phyloP scores from a whole-genome alignment of 2,888 invertebrate species.

The Ephialtes manifestator region DNA sequence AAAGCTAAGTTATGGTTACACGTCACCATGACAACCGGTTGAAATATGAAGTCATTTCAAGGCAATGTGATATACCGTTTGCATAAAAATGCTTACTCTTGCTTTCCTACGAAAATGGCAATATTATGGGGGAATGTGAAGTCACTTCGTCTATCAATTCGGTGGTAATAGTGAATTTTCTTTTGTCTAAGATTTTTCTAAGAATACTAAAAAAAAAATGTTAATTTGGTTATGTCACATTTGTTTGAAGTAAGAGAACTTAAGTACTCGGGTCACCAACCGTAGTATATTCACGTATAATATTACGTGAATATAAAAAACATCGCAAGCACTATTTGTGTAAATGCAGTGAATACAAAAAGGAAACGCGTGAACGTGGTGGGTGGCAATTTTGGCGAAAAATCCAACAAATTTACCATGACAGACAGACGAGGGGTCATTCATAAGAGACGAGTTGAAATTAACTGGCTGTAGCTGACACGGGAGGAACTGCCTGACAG shows the following conservation, averaged over 20 bases:
- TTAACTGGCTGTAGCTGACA: conserved; percentile 73
- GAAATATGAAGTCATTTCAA: neutral
- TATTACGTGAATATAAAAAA: neutral
- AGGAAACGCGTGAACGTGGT: conserved; percentile 41
- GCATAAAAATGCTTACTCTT: neutral
- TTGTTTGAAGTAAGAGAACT: neutral
- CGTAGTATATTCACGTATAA: neutral
- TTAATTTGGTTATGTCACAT: neutral
- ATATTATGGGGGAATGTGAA: neutral
- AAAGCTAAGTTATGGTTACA: neutral
- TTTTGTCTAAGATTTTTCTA: neutral
- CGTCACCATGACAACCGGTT: neutral
- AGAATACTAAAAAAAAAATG: no score
- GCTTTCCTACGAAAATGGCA: neutral
- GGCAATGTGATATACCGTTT: neutral
- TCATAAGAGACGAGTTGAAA: conserved; percentile 72
- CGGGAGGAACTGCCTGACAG: conserved; percentile 70
- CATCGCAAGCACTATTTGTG: neutral
- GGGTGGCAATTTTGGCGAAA: conserved; percentile 68
- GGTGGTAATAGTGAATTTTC: neutral
- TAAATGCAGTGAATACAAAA: conserved; percentile 5
- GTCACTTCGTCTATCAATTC: neutral
- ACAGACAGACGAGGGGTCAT: conserved; percentile 66
- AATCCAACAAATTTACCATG: conserved; percentile 68
- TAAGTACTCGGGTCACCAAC: neutral